Evolutionary conservation across 2,888 invertebrate genomes (phyloP), one percentile per base, ranked within the genome.

Genomic region (Lasioglossum pauxillum): DNA sequence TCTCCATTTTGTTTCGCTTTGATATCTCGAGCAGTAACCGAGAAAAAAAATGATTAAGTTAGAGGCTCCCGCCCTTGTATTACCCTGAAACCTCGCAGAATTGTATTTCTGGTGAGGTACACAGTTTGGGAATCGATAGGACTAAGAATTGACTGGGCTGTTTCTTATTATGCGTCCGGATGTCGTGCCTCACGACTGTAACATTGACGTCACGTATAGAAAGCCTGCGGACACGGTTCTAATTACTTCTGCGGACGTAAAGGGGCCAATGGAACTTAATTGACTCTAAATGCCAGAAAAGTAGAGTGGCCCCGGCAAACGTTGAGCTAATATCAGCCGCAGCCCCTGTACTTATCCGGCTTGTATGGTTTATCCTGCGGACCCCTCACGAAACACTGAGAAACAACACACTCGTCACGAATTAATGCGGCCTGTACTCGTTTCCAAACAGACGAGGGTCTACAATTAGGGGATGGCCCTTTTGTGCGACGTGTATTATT

Each of bases 401-500:
- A 90, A 89, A 84, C 78, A 84, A 86, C 86, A 75, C 90, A 83
- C 79, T 77, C 72, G 80, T 53, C 64, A 27, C 64, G 88, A 89
- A 85, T 89, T 85, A 90, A 90, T 85, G 90, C 76, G 80, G 71
- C 74, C 76, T 31, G 31, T 35, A 67, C 75, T 84, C 82, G 75
- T 84, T 82, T 78, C 75, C 80, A 89, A 89, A 85, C 85, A 82
- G 64, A 72, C 71, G 46, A 38, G 60, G 38, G 71, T 14, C 35
- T 64, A 71, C 71, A 87, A 87, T 90, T 88, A 82, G 83, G 81
- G 80, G 69, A 71, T 35, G 57, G 35, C 53, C 72, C 60, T 41
- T n/a, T n/a, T 12, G 64, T 69, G 27, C 46, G 16, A n/a, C 69
- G 41, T 35, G 76, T 72, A 81, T 83, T 74, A 79, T 60, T 64